A percentile compares a stretch with the other conserved stretches of the same genome.
These are phyloP conservation scores for Drosophila mauritiana DNA, from an alignment of 1,140 invertebrate species.

Conservation along the genomic window DNA sequence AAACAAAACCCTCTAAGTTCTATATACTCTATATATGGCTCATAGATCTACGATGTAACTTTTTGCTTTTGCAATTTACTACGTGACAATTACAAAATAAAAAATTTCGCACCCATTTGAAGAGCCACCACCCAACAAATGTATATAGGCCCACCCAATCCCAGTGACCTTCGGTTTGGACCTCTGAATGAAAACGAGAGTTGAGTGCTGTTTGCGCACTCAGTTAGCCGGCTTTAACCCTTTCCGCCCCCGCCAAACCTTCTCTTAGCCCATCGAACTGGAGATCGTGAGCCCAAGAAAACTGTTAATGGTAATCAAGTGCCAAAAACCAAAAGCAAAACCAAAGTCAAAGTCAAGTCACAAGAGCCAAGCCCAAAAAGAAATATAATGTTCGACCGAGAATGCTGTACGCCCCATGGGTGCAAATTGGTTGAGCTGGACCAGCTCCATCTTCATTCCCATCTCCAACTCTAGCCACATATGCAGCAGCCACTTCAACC, in stretches of 20 bases:
- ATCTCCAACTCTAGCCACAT: not conserved
- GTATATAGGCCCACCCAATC: conserved; percentile 3
- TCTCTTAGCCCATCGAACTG: not conserved
- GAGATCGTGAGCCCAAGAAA: conserved; percentile 33
- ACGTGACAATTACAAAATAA: conserved; percentile 26
- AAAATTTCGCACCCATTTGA: conserved; percentile 40
- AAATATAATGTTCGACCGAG: conserved; percentile 22
- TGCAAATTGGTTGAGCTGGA: conserved; percentile 58
- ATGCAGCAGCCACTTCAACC: conserved; percentile 2
- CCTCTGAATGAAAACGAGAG: conserved; percentile 46
- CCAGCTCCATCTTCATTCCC: conserved; percentile 10
- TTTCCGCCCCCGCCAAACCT: not conserved
- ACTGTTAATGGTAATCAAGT: conserved; percentile 46
- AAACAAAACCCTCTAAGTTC: not conserved
- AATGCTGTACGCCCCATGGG: conserved; percentile 52
- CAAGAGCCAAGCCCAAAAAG: conserved; percentile 44
- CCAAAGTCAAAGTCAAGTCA: conserved; percentile 57
- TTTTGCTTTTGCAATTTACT: conserved; percentile 7
- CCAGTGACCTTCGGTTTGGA: conserved; percentile 23
- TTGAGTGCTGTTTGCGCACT: conserved; percentile 46
- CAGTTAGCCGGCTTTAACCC: conserved; percentile 26
- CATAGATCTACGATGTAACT: not conserved
- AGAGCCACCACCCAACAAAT: conserved; percentile 12
- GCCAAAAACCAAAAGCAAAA: conserved; percentile 46
- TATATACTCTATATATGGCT: not conserved